phyloP scores from a whole-genome alignment of 1,140 invertebrate genomes.

The Drosophila pruinosa region DNA sequence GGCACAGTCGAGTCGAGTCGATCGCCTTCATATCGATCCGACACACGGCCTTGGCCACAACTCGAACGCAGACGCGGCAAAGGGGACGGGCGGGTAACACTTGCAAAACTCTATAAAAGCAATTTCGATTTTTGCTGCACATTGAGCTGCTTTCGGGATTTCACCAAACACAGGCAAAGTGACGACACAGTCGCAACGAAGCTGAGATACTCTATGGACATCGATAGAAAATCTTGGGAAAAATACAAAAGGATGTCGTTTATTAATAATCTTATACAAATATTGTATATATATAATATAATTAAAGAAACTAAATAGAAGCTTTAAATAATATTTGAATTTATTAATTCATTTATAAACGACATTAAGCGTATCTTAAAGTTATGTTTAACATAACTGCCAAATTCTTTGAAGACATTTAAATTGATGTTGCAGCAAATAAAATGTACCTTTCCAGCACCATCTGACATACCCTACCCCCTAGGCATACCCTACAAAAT shows the following conservation, averaged over 20 bases:
- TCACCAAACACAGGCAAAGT: conserved; percentile 51
- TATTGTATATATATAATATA: too few relatives aligned
- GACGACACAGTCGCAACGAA: conserved; percentile 2
- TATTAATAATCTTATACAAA: too few relatives aligned
- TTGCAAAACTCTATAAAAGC: conserved; percentile 20
- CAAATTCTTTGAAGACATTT: too few relatives aligned
- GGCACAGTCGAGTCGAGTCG: background rate
- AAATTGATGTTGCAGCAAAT: too few relatives aligned
- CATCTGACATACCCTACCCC: background rate
- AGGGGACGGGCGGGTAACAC: background rate
- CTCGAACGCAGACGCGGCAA: background rate
- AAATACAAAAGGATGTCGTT: too few relatives aligned
- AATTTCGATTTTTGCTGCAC: conserved; percentile 40
- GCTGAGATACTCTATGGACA: background rate
- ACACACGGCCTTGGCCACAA: conserved; percentile 30
- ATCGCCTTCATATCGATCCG: conserved; percentile 12
- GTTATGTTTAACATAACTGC: too few relatives aligned
- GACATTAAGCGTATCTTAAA: too few relatives aligned
- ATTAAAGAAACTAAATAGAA: too few relatives aligned
- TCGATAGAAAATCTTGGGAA: too few relatives aligned
- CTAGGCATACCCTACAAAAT: background rate
- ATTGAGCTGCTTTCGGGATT: conserved; percentile 51
- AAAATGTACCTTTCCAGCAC: too few relatives aligned
- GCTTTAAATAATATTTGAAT: too few relatives aligned
- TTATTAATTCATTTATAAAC: too few relatives aligned